Evolutionary conservation across 2,888 invertebrate species (phyloP).

Genomic region (Eretmocerus hayati): DNA sequence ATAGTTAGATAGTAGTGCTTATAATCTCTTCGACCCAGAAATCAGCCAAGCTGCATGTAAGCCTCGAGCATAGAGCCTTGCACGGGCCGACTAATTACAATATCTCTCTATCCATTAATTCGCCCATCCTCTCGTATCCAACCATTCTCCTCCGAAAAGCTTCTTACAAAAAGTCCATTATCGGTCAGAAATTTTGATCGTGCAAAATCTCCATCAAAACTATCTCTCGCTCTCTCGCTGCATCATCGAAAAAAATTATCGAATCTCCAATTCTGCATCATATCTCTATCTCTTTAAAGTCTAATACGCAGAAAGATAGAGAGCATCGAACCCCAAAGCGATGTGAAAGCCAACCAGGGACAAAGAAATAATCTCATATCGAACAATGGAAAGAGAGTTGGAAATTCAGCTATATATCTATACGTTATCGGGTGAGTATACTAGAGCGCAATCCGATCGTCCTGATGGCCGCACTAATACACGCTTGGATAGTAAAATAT

Average conservation of each 20-base stretch:
- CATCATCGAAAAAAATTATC: neutral
- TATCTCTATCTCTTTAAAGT: too few relatives aligned
- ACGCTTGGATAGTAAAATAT: too few relatives aligned
- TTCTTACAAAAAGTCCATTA: conserved; percentile 18
- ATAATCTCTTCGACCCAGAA: too few relatives aligned
- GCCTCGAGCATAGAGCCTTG: too few relatives aligned
- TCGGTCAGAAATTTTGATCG: conserved; percentile 5
- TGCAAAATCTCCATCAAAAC: neutral
- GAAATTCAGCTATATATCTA: neutral
- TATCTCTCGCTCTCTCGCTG: neutral
- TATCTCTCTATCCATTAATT: too few relatives aligned
- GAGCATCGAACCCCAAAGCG: neutral
- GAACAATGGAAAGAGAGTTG: conserved; percentile 6
- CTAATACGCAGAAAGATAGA: too few relatives aligned
- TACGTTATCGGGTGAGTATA: neutral
- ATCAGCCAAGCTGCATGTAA: too few relatives aligned
- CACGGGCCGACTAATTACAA: conserved; percentile 5
- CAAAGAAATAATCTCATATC: conserved; percentile 6
- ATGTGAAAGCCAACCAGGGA: neutral
- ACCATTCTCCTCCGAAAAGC: conserved; percentile 11
- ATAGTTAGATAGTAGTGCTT: too few relatives aligned
- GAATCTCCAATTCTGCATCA: too few relatives aligned
- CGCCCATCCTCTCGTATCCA: too few relatives aligned
- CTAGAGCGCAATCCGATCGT: neutral
- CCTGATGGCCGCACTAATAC: too few relatives aligned